These are phyloP conservation scores for Hydrolagus colliei DNA, from an alignment of 2,797 vertebrate genomes.

Conservation along the genomic window DNA sequence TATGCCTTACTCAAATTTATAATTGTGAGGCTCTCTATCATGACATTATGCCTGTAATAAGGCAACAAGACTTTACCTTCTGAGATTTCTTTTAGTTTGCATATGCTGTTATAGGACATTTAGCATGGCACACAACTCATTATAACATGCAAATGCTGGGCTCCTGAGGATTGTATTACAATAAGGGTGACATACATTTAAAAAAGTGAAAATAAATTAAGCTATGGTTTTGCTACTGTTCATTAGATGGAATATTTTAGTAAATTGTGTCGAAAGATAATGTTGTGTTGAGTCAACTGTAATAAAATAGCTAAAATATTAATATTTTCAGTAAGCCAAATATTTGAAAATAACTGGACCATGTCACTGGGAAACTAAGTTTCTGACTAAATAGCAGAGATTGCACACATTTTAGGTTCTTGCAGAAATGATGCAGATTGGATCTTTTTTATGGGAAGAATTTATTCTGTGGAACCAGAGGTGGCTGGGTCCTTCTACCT, in stretches of 20 bases:
- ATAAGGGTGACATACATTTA: background rate
- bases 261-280: no score
- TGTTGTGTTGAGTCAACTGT: no score
- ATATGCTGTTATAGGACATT: background rate
- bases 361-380: no score
- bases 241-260: no score
- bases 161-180: background rate
- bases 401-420: background rate
- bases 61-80: background rate
- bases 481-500: background rate
- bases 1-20: background rate
- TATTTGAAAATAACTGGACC: no score
- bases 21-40: background rate
- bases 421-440: background rate
- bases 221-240: background rate
- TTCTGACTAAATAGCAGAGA: no score
- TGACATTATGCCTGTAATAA: background rate
- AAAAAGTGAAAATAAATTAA: background rate
- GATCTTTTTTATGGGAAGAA: background rate
- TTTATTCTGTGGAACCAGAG: background rate
- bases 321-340: no score
- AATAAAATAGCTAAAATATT: no score
- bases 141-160: background rate
- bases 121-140: background rate
- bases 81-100: background rate